phyloP scores from a whole-genome alignment of 2,888 invertebrate genomes.

The Volucella inflata region DNA sequence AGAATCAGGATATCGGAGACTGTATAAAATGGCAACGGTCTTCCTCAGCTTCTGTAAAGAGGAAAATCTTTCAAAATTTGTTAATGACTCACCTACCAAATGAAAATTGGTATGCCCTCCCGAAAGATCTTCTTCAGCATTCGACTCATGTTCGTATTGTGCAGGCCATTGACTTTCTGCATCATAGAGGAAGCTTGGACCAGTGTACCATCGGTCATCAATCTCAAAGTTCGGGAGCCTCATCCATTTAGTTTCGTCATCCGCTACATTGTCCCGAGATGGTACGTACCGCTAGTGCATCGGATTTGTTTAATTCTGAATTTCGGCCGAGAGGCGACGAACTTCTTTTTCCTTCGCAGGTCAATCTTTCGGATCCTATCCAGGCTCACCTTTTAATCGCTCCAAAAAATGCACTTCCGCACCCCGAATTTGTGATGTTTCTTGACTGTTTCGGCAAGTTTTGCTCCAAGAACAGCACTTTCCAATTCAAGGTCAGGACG shows the following conservation, averaged over 20 bases:
- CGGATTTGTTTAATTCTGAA: not conserved
- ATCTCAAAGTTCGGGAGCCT: not conserved
- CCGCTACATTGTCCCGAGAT: not conserved
- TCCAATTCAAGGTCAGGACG: not conserved
- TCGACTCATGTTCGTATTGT: not conserved
- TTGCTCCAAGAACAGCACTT: not conserved
- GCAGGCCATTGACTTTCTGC: too few species aligned
- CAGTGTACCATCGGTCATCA: constrained; percentile 3
- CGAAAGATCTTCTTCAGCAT: constrained; percentile 1
- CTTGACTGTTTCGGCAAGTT: not conserved
- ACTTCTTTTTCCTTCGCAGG: not conserved
- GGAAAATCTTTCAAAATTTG: too few species aligned
- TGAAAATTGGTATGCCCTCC: not conserved
- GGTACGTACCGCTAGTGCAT: too few species aligned
- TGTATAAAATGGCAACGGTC: too few species aligned
- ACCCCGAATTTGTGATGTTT: not conserved
- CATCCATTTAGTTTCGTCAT: constrained; percentile 1
- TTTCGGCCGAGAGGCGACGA: not conserved
- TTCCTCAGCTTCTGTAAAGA: too few species aligned
- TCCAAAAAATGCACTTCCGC: not conserved
- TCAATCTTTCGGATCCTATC: not conserved
- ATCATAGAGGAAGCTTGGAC: not conserved
- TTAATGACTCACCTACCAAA: too few species aligned
- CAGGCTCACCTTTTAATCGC: not conserved
- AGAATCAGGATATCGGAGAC: too few species aligned